Percentiles rank a stretch among this genome's conserved stretches.
phyloP scores from a whole-genome alignment of 2,888 invertebrate genomes.

The Acanthosoma haemorrhoidale region DNA sequence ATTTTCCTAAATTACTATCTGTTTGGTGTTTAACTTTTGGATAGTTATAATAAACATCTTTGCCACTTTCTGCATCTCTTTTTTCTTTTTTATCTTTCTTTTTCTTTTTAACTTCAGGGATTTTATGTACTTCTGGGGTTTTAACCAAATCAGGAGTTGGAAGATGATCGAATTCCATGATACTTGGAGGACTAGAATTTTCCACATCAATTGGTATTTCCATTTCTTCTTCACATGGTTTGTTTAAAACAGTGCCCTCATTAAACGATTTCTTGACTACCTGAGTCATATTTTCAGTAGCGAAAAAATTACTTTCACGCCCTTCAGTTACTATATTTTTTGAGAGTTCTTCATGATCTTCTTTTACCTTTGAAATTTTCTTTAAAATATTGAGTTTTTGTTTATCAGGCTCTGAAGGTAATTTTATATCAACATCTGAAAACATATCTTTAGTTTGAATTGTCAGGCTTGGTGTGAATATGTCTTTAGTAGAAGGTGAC shows the following conservation, averaged over 20 bases:
- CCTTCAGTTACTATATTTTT: neutral
- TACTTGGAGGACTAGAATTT: constrained; percentile 31
- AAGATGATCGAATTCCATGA: neutral
- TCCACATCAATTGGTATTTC: constrained; percentile 28
- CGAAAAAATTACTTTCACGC: constrained; percentile 8
- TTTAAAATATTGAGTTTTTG: constrained; percentile 83
- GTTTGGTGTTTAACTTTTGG: constrained; percentile 38
- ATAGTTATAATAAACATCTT: constrained; percentile 39
- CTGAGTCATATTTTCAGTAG: constrained; percentile 37
- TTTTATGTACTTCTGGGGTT: constrained; percentile 50
- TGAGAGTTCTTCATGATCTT: constrained; percentile 48
- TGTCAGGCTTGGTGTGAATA: neutral
- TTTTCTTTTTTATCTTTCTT: constrained; percentile 56
- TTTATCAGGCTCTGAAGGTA: constrained; percentile 74
- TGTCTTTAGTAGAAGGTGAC: constrained; percentile 5
- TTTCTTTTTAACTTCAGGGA: constrained; percentile 35
- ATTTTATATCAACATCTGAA: constrained; percentile 48
- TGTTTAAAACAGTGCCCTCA: neutral
- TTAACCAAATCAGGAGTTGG: constrained; percentile 54
- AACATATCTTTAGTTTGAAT: neutral
- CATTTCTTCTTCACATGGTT: constrained; percentile 27
- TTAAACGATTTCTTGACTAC: constrained; percentile 29
- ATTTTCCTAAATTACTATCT: constrained; percentile 60
- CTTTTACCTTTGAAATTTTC: constrained; percentile 67
- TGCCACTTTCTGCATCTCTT: constrained; percentile 33